A percentile compares a stretch with the other conserved stretches of the same genome.
Evolutionary conservation across 2,113 vertebrate species (phyloP).

Genomic region (Hyperoodon ampullatus): DNA sequence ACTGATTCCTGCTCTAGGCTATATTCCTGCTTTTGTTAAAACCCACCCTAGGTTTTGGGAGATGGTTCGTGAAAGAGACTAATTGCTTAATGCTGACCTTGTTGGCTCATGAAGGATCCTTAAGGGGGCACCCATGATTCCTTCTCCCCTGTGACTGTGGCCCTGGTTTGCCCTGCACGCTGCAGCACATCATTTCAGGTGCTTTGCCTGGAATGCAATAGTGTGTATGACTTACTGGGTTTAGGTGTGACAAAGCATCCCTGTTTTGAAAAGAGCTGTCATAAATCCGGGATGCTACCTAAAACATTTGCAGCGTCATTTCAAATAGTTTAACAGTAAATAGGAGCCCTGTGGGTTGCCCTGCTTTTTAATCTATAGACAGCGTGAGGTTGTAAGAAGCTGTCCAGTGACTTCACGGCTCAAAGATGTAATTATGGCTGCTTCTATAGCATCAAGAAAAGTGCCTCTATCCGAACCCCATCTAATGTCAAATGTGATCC

Average conservation of each 20-base stretch:
- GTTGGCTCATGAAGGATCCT: conserved; percentile 32
- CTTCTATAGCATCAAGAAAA: not conserved
- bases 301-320: not conserved
- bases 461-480: not conserved
- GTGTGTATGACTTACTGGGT: conserved; percentile 9
- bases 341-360: not conserved
- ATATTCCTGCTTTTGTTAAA: not conserved
- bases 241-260: not conserved
- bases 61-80: not conserved
- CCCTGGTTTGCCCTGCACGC: not conserved
- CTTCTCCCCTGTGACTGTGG: not conserved
- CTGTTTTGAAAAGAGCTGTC: conserved; percentile 48
- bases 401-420: not conserved
- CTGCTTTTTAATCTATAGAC: not conserved
- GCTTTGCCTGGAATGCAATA: not conserved
- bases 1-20: not conserved
- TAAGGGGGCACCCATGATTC: not conserved
- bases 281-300: not conserved
- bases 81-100: not conserved
- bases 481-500: not conserved
- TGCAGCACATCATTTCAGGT: conserved; percentile 58
- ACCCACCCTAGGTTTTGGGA: not conserved
- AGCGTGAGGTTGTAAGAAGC: not conserved
- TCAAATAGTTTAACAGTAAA: not conserved
- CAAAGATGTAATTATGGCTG: not conserved